Conservation (phyloP, 2,888 invertebrate species). For the Agonopterix alstromeriana region DNA sequence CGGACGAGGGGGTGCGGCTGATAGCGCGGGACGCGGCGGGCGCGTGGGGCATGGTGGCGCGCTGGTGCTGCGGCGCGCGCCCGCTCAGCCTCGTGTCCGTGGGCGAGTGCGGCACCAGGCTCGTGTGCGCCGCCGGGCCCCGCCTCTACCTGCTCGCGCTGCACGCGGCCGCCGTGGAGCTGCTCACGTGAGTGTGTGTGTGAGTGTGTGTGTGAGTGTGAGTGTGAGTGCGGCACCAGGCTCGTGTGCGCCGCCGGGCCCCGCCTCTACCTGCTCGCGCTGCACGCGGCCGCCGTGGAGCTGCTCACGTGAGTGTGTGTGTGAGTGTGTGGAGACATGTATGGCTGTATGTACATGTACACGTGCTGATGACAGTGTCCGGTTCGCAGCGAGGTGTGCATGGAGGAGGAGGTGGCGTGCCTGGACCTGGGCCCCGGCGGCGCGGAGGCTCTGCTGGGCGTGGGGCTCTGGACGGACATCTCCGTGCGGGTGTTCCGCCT, state of each 20-base stretch:
- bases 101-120: slow-evolving; percentile 86
- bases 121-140: slow-evolving; percentile 84
- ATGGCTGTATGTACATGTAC: neutral
- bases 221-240: no score
- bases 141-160: slow-evolving; percentile 54
- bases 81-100: slow-evolving; percentile 94
- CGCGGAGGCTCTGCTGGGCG: slow-evolving; percentile 86
- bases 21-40: slow-evolving; percentile 42
- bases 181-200: slow-evolving; percentile 25
- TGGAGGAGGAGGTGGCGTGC: slow-evolving; percentile 97
- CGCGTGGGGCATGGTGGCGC: slow-evolving; percentile 55
- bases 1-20: slow-evolving; percentile 68
- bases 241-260: slow-evolving; percentile 85
- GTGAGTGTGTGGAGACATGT: neutral
- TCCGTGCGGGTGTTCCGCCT: slow-evolving; percentile 91
- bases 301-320: slow-evolving; percentile 27
- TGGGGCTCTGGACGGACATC: slow-evolving; percentile 98
- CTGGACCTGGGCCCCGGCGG: slow-evolving; percentile 90
- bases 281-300: slow-evolving; percentile 23
- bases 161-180: slow-evolving; percentile 21
- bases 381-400: slow-evolving; percentile 76
- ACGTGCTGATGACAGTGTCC: neutral
- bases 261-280: slow-evolving; percentile 53
- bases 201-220: neutral
- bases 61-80: slow-evolving; percentile 86